Base-by-base conservation (phyloP, 2,113 vertebrate species). In the Plotosus lineatus region DNA sequence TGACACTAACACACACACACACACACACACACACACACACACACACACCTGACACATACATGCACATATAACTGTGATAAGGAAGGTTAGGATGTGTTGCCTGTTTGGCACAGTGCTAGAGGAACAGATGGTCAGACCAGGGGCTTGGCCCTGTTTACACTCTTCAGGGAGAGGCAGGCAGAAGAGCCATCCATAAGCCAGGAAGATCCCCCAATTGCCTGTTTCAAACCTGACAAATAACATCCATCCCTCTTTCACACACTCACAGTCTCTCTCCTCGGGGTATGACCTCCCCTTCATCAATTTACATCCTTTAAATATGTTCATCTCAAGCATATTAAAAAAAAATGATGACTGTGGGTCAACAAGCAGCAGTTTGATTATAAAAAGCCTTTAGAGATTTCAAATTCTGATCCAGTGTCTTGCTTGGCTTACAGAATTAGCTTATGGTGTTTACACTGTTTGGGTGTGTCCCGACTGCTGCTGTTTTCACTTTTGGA, bases 121-220 rank as follows among this genome's bases (percentile, higher is more conserved):
- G 58, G 87, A 89, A 89, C 91, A 92, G 90, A 92, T 90, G 91
- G 91, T 83, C 79, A 74, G 87, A 53, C 86, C 88, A 82, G 86
- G 85, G 87, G 73, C 86, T 69, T 19, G 72, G 87, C 82, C 87
- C 88, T 85, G 79, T 83, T 53, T 78, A 80, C 83, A 83, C 48
- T 85, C 77, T 79, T 69, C 26, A 75, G 82, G 80, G 82, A 85
- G 81, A 73, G 79, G 72, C 75, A 61, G 71, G 44, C 77, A 76
- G 74, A 85, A 81, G 84, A 79, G 72, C 58, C 60, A 77, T 15
- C 61, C 28, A 68, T 77, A 56, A 74, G 85, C 50, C 83, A 75
- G 69, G 79, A 79, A 55, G 46, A 79, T 76, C 82, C 80, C 65
- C 78, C 56, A 55, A 38, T 81, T 75, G 55, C 55, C 74, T 72